Base-by-base conservation (phyloP, 2,797 vertebrate genomes). In the Bucorvus abyssinicus region DNA sequence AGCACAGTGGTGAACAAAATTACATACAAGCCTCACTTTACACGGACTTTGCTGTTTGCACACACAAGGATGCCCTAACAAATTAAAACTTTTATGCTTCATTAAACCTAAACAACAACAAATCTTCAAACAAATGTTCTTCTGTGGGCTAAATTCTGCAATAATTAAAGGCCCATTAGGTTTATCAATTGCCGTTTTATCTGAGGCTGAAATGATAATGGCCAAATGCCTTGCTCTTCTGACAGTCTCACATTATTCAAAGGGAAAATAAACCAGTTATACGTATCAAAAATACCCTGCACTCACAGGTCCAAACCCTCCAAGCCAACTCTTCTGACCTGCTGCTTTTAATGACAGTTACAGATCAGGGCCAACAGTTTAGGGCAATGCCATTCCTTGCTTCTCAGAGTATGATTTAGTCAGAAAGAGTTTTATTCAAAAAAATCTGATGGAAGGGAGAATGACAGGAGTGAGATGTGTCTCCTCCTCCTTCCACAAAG, bases 401-500 rank as follows among this genome's bases (percentile, higher is more conserved):
- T 90, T 89, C 50, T 82, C 49, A 27, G 49, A 63, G 23, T 21
- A 32, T 3, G 16, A 64, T 71, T 84, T 83, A 89, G 24, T 29
- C 60, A 90, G 88, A 89, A 94, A 90, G 1, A 0, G 26, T 64
- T 93, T 90, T 82, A 60, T 94, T 94, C 30, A 87, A 94, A 94
- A 19, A 70, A 88, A 87, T 70, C 34, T 87, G 67, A 92, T 87
- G 77, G 90, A 95, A 89, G 29, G n/a, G 29, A 90, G 50, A 93
- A 86, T 91, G 94, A 91, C 67, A 82, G 75, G 83, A 94, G 60
- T 16, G 23, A 89, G 74, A 84, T 5, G 0, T 68, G 60, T 71
- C 60, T 81, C 56, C 86, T 94, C 80, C 77, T 93, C 42, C 75
- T 83, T 89, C 90, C 87, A 87, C 94, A 94, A 93, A 95, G 45